phyloP scores from a whole-genome alignment of 1,140 invertebrate genomes.

The Hyposmocoma kahamanoa region DNA sequence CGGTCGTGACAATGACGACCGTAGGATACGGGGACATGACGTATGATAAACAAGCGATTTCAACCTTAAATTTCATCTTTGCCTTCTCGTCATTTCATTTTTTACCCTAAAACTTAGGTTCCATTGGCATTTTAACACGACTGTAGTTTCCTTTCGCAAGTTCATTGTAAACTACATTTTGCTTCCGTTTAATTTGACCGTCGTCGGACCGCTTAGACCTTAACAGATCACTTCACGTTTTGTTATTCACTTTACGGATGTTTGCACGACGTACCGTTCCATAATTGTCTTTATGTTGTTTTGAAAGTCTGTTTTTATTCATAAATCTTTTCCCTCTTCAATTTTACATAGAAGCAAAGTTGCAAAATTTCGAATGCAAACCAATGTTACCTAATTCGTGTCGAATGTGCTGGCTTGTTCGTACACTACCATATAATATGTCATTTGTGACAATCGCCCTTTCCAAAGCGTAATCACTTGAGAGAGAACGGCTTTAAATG shows the following conservation, averaged over 20 bases:
- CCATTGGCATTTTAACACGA: slow-evolving; percentile 56
- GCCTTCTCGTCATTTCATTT: slow-evolving; percentile 63
- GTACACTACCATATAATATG: slow-evolving; percentile 12
- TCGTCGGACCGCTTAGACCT: slow-evolving; percentile 56
- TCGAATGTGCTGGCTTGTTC: not conserved
- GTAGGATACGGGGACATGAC: slow-evolving; percentile 99
- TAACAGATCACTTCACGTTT: slow-evolving; percentile 43
- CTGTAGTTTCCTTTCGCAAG: slow-evolving; percentile 55
- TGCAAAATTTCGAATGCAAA: not conserved
- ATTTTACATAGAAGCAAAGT: slow-evolving; percentile 49
- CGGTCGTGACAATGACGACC: slow-evolving; percentile 99
- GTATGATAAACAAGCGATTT: slow-evolving; percentile 83
- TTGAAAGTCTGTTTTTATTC: slow-evolving; percentile 28
- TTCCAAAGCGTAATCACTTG: slow-evolving; percentile 53
- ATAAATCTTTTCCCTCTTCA: slow-evolving; percentile 34
- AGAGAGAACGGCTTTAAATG: slow-evolving; percentile 36
- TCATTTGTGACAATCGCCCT: slow-evolving; percentile 67
- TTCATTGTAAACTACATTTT: slow-evolving; percentile 49
- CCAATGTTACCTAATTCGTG: not conserved
- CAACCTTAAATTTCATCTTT: slow-evolving; percentile 57
- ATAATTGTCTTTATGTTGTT: slow-evolving; percentile 35
- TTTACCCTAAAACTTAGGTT: slow-evolving; percentile 45
- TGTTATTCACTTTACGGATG: slow-evolving; percentile 35
- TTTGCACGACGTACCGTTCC: slow-evolving; percentile 48
- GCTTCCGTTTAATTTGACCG: slow-evolving; percentile 58